These are phyloP conservation scores for Sparidentex hasta DNA, from an alignment of 2,797 vertebrate species.

Conservation along the genomic window DNA sequence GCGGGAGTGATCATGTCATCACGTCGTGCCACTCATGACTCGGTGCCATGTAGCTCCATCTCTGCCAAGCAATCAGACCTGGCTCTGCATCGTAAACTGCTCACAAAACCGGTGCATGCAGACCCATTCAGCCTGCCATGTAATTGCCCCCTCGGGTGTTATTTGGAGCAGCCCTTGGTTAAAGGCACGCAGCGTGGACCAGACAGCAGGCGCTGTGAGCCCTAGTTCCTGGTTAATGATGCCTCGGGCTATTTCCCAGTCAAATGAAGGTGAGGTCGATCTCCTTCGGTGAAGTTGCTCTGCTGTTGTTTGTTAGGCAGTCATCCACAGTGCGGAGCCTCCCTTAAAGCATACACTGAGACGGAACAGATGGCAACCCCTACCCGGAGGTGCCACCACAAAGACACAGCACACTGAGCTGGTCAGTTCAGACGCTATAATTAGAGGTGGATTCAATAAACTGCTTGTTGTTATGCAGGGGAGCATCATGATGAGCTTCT, in stretches of 20 bases:
- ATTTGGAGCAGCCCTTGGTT: conserved; percentile 51
- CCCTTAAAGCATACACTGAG: conserved; percentile 81
- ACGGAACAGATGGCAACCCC: conserved; percentile 81
- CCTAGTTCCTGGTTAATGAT: conserved; percentile 78
- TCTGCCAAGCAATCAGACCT: conserved; percentile 40
- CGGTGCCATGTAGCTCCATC: conserved; percentile 7
- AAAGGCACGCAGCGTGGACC: conserved; percentile 47
- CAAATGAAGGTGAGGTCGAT: conserved; percentile 85
- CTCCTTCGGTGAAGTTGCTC: conserved; percentile 67
- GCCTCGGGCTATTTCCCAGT: conserved; percentile 85
- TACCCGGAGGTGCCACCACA: conserved; percentile 75
- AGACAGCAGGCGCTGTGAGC: conserved; percentile 51
- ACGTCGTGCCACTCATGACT: conserved; percentile 2
- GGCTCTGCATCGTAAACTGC: conserved; percentile 33
- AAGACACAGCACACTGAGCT: conserved; percentile 60
- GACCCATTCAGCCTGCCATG: conserved; percentile 30
- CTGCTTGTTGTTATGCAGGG: conserved; percentile 51
- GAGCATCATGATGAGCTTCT: conserved; percentile 23
- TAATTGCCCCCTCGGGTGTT: conserved; percentile 54
- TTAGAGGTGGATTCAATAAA: conserved; percentile 62
- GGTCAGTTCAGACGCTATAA: conserved; percentile 58
- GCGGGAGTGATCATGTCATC: conserved; percentile 9
- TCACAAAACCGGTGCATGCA: conserved; percentile 12
- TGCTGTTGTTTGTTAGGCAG: conserved; percentile 78
- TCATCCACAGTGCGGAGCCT: conserved; percentile 73